Percentiles rank a stretch among this genome's conserved stretches.
Evolutionary conservation across 1,140 invertebrate species (phyloP).

Genomic region (Hyposmocoma kahamanoa): DNA sequence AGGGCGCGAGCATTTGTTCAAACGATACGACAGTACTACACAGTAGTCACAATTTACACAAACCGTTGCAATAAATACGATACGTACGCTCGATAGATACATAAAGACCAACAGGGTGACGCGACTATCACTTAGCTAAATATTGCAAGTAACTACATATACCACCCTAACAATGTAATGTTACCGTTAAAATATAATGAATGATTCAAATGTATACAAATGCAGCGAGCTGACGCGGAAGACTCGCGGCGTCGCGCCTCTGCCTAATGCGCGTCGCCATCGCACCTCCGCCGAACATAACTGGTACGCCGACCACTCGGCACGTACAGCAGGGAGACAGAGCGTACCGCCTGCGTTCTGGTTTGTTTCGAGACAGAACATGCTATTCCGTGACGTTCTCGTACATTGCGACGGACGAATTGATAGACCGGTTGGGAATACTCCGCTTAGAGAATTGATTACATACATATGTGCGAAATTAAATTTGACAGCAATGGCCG

Average conservation of each 20-base stretch:
- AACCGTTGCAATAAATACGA: conserved; percentile 39
- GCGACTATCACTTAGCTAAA: conserved; percentile 45
- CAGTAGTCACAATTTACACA: conserved; percentile 41
- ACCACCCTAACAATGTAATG: conserved; percentile 39
- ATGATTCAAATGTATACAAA: conserved; percentile 40
- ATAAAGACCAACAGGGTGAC: conserved; percentile 37
- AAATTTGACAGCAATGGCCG: too few relatives aligned
- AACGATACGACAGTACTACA: conserved; percentile 23
- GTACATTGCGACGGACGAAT: too few relatives aligned
- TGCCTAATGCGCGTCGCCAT: too few relatives aligned
- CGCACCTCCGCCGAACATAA: too few relatives aligned
- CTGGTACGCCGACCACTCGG: too few relatives aligned
- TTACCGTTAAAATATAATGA: conserved; percentile 45
- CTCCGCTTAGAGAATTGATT: too few relatives aligned
- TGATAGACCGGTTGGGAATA: too few relatives aligned
- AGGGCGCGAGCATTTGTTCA: not conserved
- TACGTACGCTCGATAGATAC: conserved; percentile 29
- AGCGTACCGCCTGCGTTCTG: too few relatives aligned
- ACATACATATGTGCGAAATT: too few relatives aligned
- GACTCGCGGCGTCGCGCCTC: not conserved
- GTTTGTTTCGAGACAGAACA: too few relatives aligned
- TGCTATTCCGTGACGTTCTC: too few relatives aligned
- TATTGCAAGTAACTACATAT: conserved; percentile 54
- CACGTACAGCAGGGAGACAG: too few relatives aligned
- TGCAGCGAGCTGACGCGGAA: conserved; percentile 15